Percentiles rank a stretch among this genome's conserved stretches.
Evolutionary conservation across 1,140 invertebrate genomes (phyloP).

Genomic region (Lasaia peninsularis): DNA sequence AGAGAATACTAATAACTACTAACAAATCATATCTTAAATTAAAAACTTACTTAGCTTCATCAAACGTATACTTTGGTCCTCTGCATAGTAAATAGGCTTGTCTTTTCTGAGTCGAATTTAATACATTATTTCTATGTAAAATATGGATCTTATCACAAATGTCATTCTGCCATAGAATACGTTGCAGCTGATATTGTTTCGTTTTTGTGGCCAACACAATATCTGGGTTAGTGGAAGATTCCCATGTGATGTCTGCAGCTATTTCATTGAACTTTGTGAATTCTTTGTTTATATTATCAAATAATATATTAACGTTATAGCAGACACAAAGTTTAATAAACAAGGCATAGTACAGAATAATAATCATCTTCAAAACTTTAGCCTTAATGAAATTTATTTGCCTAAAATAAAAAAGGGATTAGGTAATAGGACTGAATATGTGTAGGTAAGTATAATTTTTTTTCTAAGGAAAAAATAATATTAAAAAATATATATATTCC

Average conservation of each 20-base stretch:
- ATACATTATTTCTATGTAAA: conserved; percentile 27
- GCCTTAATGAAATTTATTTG: conserved; percentile 1
- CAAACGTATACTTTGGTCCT: conserved; percentile 39
- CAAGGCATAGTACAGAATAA: conserved; percentile 14
- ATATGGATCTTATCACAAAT: conserved; percentile 34
- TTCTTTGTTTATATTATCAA: conserved; percentile 43
- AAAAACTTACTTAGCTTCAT: conserved; percentile 44
- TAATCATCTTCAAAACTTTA: conserved; percentile 17
- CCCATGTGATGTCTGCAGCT: conserved; percentile 47
- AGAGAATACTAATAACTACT: no score
- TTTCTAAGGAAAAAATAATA: no score
- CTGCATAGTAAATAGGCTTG: conserved; percentile 50
- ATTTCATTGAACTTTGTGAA: conserved; percentile 37
- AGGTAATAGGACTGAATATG: no score
- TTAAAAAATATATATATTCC: no score
- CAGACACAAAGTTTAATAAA: conserved; percentile 19
- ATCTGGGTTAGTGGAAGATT: conserved; percentile 37
- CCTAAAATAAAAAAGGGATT: conserved; percentile 1
- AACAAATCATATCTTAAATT: no score
- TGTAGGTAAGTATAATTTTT: no score
- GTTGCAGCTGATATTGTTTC: conserved; percentile 35
- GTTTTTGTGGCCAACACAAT: conserved; percentile 28
- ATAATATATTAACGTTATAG: conserved; percentile 29
- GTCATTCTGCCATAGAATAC: conserved; percentile 42
- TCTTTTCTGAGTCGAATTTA: conserved; percentile 45